Evolutionary conservation across 2,113 vertebrate genomes (phyloP), one percentile per base, ranked within the genome.

Genomic region (Thunnus maccoyii): DNA sequence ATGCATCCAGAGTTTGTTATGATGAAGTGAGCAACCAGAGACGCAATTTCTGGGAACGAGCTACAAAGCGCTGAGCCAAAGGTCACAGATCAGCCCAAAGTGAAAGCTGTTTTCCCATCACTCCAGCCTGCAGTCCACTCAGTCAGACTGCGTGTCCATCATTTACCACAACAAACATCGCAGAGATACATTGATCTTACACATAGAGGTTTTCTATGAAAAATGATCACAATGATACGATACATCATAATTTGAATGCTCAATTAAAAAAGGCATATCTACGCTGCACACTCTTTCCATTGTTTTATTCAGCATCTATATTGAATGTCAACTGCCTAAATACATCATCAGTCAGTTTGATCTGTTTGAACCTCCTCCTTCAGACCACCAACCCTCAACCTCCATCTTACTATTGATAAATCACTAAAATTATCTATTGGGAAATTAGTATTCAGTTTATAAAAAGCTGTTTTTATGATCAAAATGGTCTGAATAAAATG

Each of bases 101-200:
- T 30, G 54, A 92, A 91, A 78, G 76, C 78, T 72, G 71, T 72
- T 86, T 93, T 91, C 90, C 90, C 86, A 85, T 90, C 89, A 90
- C 63, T 79, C 72, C 70, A 52, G 57, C 14, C 58, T 64, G 64
- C 79, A 85, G 87, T 78, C 69, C 85, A 73, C 80, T 89, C 76
- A 71, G 82, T 89, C 86, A 85, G 75, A 73, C 27, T 27, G 17
- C 80, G 71, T 70, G 82, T 83, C 80, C 83, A 88, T 88, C 88
- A 91, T 86, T 91, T 87, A 90, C 81, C 78, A 82, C 62, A 86
- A 86, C 69, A 77, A 76, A 77, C 62, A 71, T 68, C 73, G 78
- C 69, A 78, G 68, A 79, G 52, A 80, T 62, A 58, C 73, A 92
- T 91, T 82, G 73, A 91, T 93, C 89, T 86, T 76, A 81, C 57